Evolutionary conservation across 1,140 invertebrate species (phyloP).

Genomic region (Macrocentrus cingulum): DNA sequence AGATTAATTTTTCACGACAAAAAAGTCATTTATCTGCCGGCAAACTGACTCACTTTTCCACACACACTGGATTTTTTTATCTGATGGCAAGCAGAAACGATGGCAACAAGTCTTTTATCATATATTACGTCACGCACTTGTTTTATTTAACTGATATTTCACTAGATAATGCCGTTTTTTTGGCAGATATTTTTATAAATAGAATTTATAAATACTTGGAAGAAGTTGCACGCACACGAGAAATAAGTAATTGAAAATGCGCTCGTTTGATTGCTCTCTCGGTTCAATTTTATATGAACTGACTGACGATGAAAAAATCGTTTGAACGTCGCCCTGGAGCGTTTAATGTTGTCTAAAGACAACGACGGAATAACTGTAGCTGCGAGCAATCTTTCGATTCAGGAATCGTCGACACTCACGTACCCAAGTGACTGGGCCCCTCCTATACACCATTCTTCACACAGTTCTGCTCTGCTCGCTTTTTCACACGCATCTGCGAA

Average conservation of each 20-base stretch:
- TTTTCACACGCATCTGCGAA: constrained; percentile 18
- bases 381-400: neutral
- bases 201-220: neutral
- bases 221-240: too few species aligned
- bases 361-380: constrained; percentile 7
- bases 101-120: constrained; percentile 37
- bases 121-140: constrained; percentile 36
- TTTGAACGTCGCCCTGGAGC: too few species aligned
- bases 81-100: constrained; percentile 36
- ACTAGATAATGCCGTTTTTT: too few species aligned
- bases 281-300: too few species aligned
- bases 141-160: neutral
- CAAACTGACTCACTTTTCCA: constrained; percentile 10
- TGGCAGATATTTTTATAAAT: neutral
- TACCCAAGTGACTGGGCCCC: constrained; percentile 38
- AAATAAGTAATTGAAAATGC: too few species aligned
- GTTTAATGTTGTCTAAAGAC: too few species aligned
- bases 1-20: constrained; percentile 8
- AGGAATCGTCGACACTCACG: constrained; percentile 1
- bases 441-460: constrained; percentile 39
- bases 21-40: constrained; percentile 31
- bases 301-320: neutral
- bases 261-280: too few species aligned
- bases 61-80: constrained; percentile 33
- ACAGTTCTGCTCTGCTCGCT: constrained; percentile 27